These are phyloP conservation scores for Belonocnema kinseyi DNA, from an alignment of 1,140 invertebrate species.

Conservation along the genomic window DNA sequence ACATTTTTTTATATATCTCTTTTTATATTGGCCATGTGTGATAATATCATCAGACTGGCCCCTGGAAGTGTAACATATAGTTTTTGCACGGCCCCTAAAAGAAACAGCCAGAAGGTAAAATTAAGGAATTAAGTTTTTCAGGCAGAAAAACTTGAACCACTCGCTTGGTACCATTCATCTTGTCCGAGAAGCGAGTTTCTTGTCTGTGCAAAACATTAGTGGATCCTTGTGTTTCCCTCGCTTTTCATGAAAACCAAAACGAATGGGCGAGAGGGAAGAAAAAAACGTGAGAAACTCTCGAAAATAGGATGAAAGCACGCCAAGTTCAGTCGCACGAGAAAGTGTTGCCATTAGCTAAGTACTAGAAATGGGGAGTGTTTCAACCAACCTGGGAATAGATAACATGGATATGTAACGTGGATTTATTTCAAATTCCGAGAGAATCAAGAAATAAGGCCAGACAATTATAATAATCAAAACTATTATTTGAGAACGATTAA, in stretches of 20 bases:
- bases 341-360: conserved; percentile 31
- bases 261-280: conserved; percentile 11
- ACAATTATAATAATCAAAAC: too few relatives aligned
- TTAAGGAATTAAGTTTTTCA: conserved; percentile 22
- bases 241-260: conserved; percentile 33
- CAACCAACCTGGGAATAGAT: conserved; percentile 12
- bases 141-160: conserved; percentile 4
- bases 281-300: conserved; percentile 29
- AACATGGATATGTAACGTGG: not conserved
- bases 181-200: conserved; percentile 15
- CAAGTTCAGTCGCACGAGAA: conserved; percentile 31
- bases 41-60: too few relatives aligned
- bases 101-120: not conserved
- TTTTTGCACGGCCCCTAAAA: not conserved
- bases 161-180: conserved; percentile 25
- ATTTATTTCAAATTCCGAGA: not conserved
- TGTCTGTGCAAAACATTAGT: conserved; percentile 25
- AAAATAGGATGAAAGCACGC: conserved; percentile 30
- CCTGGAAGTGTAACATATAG: too few relatives aligned
- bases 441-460: not conserved
- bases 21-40: too few relatives aligned
- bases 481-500: too few relatives aligned
- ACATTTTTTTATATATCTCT: too few relatives aligned
- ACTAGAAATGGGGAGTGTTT: conserved; percentile 25
- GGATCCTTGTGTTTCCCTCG: conserved; percentile 25